Evolutionary conservation across 1,140 invertebrate species (phyloP).

Genomic region (Prorops nasuta): DNA sequence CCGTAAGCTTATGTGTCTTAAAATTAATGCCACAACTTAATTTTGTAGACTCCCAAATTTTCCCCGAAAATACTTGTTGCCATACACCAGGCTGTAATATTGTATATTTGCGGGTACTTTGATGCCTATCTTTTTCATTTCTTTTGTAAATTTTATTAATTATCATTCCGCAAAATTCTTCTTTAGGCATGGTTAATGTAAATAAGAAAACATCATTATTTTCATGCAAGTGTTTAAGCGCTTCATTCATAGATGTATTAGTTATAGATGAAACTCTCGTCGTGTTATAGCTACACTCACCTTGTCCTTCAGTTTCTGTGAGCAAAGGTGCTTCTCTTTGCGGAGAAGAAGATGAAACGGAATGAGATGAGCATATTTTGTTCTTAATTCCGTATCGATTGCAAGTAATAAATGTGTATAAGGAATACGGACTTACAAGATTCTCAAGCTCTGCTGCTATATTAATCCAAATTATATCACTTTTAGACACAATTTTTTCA

Average conservation of each 20-base stretch:
- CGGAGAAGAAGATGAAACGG: too few relatives aligned
- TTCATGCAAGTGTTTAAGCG: not conserved
- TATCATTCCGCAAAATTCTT: not conserved
- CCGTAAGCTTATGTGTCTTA: constrained; percentile 1
- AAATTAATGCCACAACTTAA: constrained; percentile 1
- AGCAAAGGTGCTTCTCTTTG: too few relatives aligned
- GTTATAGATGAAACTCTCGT: not conserved
- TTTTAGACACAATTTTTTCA: not conserved
- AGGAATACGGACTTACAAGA: not conserved
- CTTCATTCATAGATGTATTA: not conserved
- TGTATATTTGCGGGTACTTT: not conserved
- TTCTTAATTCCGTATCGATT: not conserved
- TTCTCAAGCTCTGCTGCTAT: not conserved
- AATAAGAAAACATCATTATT: not conserved
- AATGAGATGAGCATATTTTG: too few relatives aligned
- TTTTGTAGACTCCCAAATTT: not conserved
- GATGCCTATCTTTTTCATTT: not conserved
- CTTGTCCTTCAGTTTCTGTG: not conserved
- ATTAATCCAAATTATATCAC: not conserved
- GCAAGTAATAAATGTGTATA: not conserved
- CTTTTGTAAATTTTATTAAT: not conserved
- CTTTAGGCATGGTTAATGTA: not conserved
- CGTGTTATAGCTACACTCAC: not conserved
- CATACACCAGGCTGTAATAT: not conserved
- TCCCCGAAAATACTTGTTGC: not conserved